Evolutionary conservation across 2,888 invertebrate genomes (phyloP).

Genomic region (Amiota minor): DNA sequence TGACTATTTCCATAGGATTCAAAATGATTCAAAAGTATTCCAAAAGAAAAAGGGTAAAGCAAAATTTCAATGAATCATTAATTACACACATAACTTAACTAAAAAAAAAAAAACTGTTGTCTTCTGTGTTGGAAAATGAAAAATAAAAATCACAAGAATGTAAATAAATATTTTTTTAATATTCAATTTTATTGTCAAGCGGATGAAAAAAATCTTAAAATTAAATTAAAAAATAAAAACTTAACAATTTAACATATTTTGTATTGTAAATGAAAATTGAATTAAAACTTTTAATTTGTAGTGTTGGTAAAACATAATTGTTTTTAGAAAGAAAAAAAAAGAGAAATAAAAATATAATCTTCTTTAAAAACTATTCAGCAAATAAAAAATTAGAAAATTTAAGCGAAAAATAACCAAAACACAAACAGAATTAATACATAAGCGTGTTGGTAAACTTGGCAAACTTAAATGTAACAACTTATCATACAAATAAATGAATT

Average conservation of each 20-base stretch:
- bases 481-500: constrained; percentile 40
- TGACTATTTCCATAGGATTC: constrained; percentile 64
- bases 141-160: too few species aligned
- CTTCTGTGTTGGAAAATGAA: not conserved
- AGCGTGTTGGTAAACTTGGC: constrained; percentile 6
- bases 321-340: not conserved
- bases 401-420: constrained; percentile 28
- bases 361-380: too few species aligned
- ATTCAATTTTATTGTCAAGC: constrained; percentile 64
- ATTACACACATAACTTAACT: not conserved
- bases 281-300: not conserved
- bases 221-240: constrained; percentile 12
- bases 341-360: too few species aligned
- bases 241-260: not conserved
- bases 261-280: not conserved
- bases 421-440: constrained; percentile 20
- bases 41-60: constrained; percentile 12
- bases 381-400: not conserved
- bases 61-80: constrained; percentile 9
- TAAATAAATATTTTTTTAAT: not conserved
- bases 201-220: constrained; percentile 10
- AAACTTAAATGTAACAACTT: constrained; percentile 38
- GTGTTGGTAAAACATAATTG: constrained; percentile 15
- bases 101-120: not conserved
- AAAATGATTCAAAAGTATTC: constrained; percentile 1